A percentile compares a stretch with the other conserved stretches of the same genome.
Evolutionary conservation across 1,140 invertebrate genomes (phyloP).

Genomic region (Micrasema minimum): DNA sequence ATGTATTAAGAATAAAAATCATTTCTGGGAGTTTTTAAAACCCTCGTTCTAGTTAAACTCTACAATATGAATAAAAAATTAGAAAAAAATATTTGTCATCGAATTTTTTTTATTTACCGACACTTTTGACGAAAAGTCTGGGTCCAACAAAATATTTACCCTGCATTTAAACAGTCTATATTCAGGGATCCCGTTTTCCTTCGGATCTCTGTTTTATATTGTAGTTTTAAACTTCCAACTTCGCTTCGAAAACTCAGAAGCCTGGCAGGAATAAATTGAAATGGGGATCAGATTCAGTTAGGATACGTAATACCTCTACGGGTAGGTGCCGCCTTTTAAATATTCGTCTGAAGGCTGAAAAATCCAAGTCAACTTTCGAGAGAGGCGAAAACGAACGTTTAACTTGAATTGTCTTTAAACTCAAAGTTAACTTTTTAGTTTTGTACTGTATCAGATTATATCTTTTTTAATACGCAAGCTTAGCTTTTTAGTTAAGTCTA

Average conservation of each 20-base stretch:
- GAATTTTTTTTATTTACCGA: no score
- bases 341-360: slow-evolving; percentile 40
- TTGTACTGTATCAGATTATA: no score
- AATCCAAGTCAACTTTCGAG: slow-evolving; percentile 27
- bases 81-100: no score
- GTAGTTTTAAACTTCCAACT: slow-evolving; percentile 53
- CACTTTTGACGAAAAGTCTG: no score
- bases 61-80: no score
- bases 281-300: slow-evolving; percentile 53
- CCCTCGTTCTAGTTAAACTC: no score
- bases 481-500: no score
- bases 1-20: no score
- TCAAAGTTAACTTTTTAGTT: no score
- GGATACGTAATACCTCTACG: slow-evolving; percentile 49
- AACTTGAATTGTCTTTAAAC: slow-evolving; percentile 42
- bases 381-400: slow-evolving; percentile 15
- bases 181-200: slow-evolving; percentile 43
- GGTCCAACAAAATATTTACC: no score
- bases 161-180: slow-evolving; percentile 24
- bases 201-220: slow-evolving; percentile 50
- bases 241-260: slow-evolving; percentile 43
- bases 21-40: no score
- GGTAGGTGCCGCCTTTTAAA: slow-evolving; percentile 48
- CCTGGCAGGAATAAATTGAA: slow-evolving; percentile 54
- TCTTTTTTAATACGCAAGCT: no score